phyloP scores from a whole-genome alignment of 2,113 vertebrate species.

The Pelmatolapia mariae region DNA sequence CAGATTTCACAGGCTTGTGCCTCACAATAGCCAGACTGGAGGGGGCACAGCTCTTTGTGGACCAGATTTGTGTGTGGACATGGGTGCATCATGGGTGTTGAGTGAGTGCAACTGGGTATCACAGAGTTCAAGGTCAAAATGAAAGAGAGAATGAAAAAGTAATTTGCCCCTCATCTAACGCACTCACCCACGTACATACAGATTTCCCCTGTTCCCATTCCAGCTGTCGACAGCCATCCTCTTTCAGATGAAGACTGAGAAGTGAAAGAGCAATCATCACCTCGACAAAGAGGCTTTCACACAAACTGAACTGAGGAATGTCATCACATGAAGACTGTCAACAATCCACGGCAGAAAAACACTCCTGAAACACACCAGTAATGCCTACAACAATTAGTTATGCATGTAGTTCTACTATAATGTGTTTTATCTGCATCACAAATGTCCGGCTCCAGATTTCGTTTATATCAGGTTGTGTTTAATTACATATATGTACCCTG shows the following conservation, averaged over 20 bases:
- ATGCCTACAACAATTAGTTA: not conserved
- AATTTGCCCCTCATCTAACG: not conserved
- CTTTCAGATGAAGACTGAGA: slow-evolving; percentile 54
- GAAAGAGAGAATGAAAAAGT: slow-evolving; percentile 28
- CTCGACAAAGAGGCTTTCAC: slow-evolving; percentile 33
- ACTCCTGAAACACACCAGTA: not conserved
- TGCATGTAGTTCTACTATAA: not conserved
- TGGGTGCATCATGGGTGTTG: not conserved
- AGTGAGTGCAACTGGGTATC: not conserved
- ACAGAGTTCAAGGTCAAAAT: slow-evolving; percentile 24
- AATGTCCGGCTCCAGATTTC: accelerated
- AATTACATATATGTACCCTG: not conserved
- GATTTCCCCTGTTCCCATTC: slow-evolving; percentile 48
- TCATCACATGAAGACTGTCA: not conserved
- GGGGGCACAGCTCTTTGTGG: slow-evolving; percentile 31
- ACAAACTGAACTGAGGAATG: slow-evolving; percentile 1
- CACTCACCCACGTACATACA: not conserved
- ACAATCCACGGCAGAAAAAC: not conserved
- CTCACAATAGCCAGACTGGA: slow-evolving; percentile 49
- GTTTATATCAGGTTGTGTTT: not conserved
- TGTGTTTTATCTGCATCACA: not conserved
- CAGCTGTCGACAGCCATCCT: slow-evolving; percentile 67
- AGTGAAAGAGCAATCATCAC: slow-evolving; percentile 41
- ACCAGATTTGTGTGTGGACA: slow-evolving; percentile 21
- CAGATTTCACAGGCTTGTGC: slow-evolving; percentile 62